Evolutionary conservation across 1,140 invertebrate species (phyloP), one percentile per base, ranked within the genome.

Genomic region (Thrips palmi): DNA sequence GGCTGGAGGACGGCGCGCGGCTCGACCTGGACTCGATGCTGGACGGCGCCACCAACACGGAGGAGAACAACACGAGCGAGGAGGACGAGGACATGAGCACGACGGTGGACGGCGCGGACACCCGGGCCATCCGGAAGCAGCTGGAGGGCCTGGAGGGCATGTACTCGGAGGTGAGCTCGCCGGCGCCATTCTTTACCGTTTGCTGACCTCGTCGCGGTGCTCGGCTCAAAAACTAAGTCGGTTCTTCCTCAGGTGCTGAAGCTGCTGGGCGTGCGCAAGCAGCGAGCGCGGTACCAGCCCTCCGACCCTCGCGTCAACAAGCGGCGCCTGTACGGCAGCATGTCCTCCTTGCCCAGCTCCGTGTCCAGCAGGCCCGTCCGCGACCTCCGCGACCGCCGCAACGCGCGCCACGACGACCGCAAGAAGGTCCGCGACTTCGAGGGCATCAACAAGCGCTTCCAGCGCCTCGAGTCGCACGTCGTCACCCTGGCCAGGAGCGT

Each of bases 401-500:
- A 79, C n/a, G n/a, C n/a, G n/a, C 61, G 65, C 21, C 61, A 65
- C 33, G 71, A 78, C 33, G 62, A 74, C 38, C 58, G 63, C 43
- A 77, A 79, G 55, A 81, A 81, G 63, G 68, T 73, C 45, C 70
- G 77, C 55, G 77, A 82, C 49, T 54, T 59, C 8, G 59, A 86
- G 74, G 74, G 74, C 44, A 75, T 84, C 52, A 84, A 85, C 52
- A 83, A 84, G 55, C 64, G 86, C 35, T 89, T 92, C 56, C 83
- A 89, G 56, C 63, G 84, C 12, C 59, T 93, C 34, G 88, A 93
- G 58, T 83, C 82, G 6, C 87, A 93, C 54, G 85, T 92, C 8
- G 83, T 91, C 6, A 91, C 87, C 4, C 58, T 93, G 31, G 86
- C 87, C 1, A 64, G 85, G 38, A 88, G 82, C 42, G 85, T 92